phyloP scores from a whole-genome alignment of 2,888 invertebrate genomes.

The Eupithecia tripunctaria region DNA sequence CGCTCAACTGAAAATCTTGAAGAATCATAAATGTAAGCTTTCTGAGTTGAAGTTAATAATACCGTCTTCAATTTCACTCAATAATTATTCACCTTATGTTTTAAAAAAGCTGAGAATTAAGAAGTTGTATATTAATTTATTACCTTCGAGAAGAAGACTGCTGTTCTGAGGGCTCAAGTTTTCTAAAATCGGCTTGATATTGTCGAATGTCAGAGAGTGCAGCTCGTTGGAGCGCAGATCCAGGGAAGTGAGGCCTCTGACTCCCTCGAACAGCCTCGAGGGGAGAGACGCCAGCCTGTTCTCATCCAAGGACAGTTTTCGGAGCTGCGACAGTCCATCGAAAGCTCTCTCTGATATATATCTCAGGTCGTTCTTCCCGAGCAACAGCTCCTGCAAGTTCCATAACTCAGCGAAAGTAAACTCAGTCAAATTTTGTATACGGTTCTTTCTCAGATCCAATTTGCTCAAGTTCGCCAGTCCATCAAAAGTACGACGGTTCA shows the following conservation, averaged over 20 bases:
- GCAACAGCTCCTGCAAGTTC: constrained; percentile 87
- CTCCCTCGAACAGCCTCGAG: constrained; percentile 89
- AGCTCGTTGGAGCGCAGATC: constrained; percentile 91
- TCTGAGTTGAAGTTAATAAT: constrained; percentile 71
- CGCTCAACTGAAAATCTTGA: constrained; percentile 60
- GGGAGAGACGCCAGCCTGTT: constrained; percentile 90
- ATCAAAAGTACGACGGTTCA: constrained; percentile 91
- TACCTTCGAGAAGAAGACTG: constrained; percentile 91
- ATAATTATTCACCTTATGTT: constrained; percentile 74
- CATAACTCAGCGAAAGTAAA: constrained; percentile 92
- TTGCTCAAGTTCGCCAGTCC: constrained; percentile 89
- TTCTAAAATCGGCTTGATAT: constrained; percentile 90
- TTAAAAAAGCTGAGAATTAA: constrained; percentile 60
- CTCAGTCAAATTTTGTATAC: constrained; percentile 90
- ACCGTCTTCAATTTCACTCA: constrained; percentile 67
- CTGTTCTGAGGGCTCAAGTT: constrained; percentile 90
- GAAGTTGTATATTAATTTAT: constrained; percentile 70
- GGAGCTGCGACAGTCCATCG: constrained; percentile 89
- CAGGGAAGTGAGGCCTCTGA: constrained; percentile 89
- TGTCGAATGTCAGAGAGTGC: constrained; percentile 90
- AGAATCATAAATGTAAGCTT: constrained; percentile 75
- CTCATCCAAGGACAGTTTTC: constrained; percentile 89
- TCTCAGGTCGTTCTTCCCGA: constrained; percentile 88
- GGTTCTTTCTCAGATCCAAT: constrained; percentile 90
- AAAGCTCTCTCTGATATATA: constrained; percentile 91